phyloP scores from a whole-genome alignment of 2,113 vertebrate genomes.

The Lanius collurio region DNA sequence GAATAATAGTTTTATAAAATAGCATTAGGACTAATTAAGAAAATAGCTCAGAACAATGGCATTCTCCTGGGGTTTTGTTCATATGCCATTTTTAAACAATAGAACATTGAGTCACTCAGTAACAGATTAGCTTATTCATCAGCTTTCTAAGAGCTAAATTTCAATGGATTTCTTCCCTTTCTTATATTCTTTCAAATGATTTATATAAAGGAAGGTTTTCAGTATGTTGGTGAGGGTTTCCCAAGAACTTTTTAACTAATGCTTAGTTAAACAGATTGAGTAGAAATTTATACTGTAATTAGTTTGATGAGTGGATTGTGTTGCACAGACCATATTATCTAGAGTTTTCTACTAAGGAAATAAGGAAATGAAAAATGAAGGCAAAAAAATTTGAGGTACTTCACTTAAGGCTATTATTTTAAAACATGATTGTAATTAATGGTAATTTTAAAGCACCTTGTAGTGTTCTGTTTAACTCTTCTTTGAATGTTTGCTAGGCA shows the following conservation, averaged over 20 bases:
- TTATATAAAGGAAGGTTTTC: constrained; percentile 38
- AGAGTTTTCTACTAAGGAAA: neutral
- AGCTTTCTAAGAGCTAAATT: constrained; percentile 47
- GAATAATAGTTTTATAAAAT: constrained; percentile 16
- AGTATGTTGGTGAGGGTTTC: constrained; percentile 12
- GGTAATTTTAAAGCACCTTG: neutral
- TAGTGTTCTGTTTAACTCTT: neutral
- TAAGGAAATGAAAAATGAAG: neutral
- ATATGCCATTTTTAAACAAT: constrained; percentile 33
- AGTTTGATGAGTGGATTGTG: constrained; percentile 24
- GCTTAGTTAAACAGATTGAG: constrained; percentile 39
- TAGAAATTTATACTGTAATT: constrained; percentile 56
- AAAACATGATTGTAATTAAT: neutral
- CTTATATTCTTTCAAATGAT: constrained; percentile 45
- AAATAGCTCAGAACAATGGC: constrained; percentile 29
- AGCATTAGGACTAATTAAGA: constrained; percentile 30
- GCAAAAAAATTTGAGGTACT: neutral
- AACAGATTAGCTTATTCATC: constrained; percentile 45
- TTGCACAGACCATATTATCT: neutral
- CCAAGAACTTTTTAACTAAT: constrained; percentile 35
- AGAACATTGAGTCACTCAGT: constrained; percentile 21
- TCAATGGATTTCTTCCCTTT: constrained; percentile 55
- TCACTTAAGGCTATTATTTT: neutral
- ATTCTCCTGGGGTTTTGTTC: constrained; percentile 43
- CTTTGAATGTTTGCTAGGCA: neutral